phyloP scores from a whole-genome alignment of 2,113 vertebrate species.

The Pedionomus torquatus region DNA sequence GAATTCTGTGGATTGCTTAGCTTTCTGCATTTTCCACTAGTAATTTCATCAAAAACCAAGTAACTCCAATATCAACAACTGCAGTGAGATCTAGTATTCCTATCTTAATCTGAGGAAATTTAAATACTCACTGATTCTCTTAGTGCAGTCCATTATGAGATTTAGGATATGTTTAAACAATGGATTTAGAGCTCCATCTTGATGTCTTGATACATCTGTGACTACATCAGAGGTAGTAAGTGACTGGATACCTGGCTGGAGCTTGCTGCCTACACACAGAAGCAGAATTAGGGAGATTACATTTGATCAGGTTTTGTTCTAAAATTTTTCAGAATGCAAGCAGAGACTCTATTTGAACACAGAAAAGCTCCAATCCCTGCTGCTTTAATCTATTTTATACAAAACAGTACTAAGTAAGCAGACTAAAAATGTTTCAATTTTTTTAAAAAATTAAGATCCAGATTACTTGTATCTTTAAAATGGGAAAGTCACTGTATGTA shows the following conservation, averaged over 20 bases:
- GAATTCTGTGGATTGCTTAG: not conserved
- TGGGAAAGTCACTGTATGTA: fast-evolving
- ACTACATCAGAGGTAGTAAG: not conserved
- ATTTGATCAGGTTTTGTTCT: not conserved
- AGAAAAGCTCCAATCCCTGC: not conserved
- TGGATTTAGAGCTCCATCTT: not conserved
- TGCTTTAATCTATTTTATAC: not conserved
- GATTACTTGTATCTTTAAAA: not conserved
- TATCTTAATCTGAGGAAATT: not conserved
- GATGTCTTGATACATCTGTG: not conserved
- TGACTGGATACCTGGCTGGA: not conserved
- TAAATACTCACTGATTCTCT: not conserved
- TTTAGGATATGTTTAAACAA: not conserved
- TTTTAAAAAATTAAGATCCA: too few species aligned
- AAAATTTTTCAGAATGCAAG: not conserved
- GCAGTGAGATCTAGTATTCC: not conserved
- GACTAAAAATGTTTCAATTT: not conserved
- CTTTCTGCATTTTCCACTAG: not conserved
- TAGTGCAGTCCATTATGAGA: not conserved
- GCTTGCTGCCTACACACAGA: not conserved
- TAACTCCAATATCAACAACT: not conserved
- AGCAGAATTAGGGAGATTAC: not conserved
- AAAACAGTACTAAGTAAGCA: not conserved
- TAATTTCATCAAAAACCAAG: not conserved
- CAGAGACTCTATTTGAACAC: not conserved